Evolutionary conservation across 2,888 invertebrate genomes (phyloP), one percentile per base, ranked within the genome.

Genomic region (Lapara coniferarum): DNA sequence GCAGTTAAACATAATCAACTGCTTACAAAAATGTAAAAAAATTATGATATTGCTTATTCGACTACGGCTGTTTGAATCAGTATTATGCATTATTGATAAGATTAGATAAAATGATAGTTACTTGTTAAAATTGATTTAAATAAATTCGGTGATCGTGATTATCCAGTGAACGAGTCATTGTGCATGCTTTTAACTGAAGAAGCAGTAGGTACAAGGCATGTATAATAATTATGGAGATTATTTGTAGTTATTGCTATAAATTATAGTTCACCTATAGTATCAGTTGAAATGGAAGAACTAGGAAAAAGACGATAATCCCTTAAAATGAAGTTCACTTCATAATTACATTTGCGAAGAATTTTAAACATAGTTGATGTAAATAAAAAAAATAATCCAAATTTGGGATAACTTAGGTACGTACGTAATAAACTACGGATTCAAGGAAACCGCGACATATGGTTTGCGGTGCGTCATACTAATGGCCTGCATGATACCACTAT

Each of bases 361-460:
- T 37, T 7, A 25, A 12, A 56, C 5, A 56, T 30, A 56, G 16
- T 12, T 25, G 10, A 25, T 13, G 5, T 16, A 16, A 55, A 46
- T 67, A 46, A 16, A 3, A 55, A n/a, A 44, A 5, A 25, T 37
- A 25, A 25, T 25, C 25, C 25, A 25, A 25, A 25, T 8, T 37
- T 37, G 8, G 4, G 2, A 37, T 55, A 19, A 56, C 14, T 30
- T 52, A 13, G 51, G 5, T 44, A 59, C 16, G 51, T 16, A 55
- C 25, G 10, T 52, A 12, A 51, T 52, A 59, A 59, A 69, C 52
- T 59, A 53, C 82, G 85, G 84, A 85, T 91, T 90, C 92, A 88
- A 90, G 89, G 91, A 91, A 92, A 91, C 84, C 70, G 78, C 86
- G 89, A 88, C 92, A 91, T 89, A 89, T 91, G 92, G 91, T 85